phyloP scores from a whole-genome alignment of 2,797 vertebrate genomes.

The Xiphophorus birchmanni region DNA sequence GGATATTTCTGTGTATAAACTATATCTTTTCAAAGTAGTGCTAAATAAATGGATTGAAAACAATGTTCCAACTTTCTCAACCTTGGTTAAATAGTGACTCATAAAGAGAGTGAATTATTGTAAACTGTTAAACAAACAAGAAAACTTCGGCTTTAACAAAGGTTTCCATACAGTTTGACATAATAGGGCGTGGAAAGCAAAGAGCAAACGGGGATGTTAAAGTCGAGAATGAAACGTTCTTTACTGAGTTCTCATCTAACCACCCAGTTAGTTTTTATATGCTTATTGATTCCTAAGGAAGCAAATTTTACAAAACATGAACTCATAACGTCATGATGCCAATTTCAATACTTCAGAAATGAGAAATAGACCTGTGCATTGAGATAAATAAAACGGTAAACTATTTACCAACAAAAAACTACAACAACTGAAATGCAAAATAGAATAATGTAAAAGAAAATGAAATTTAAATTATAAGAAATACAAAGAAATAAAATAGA shows the following conservation, averaged over 20 bases:
- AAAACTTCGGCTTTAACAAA: not conserved
- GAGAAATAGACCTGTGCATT: too few relatives aligned
- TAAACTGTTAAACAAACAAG: not conserved
- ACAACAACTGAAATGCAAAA: too few relatives aligned
- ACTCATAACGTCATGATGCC: too few relatives aligned
- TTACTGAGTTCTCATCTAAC: not conserved
- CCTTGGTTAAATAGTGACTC: not conserved
- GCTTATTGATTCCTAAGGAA: too few relatives aligned
- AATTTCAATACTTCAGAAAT: too few relatives aligned
- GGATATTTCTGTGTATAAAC: not conserved
- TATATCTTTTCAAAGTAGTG: not conserved
- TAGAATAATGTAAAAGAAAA: too few relatives aligned
- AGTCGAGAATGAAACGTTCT: not conserved
- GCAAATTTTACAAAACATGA: too few relatives aligned
- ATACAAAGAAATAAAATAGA: too few relatives aligned
- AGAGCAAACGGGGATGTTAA: not conserved
- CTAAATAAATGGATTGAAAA: not conserved
- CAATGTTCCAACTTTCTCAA: not conserved
- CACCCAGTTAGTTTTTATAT: not conserved
- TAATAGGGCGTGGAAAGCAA: not conserved
- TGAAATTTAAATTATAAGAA: too few relatives aligned
- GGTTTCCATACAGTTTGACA: not conserved
- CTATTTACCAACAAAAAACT: too few relatives aligned
- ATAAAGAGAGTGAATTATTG: not conserved
- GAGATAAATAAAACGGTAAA: too few relatives aligned